Percentiles rank a stretch among this genome's conserved stretches.
phyloP scores from a whole-genome alignment of 2,888 invertebrate species.

The Meta bourneti region DNA sequence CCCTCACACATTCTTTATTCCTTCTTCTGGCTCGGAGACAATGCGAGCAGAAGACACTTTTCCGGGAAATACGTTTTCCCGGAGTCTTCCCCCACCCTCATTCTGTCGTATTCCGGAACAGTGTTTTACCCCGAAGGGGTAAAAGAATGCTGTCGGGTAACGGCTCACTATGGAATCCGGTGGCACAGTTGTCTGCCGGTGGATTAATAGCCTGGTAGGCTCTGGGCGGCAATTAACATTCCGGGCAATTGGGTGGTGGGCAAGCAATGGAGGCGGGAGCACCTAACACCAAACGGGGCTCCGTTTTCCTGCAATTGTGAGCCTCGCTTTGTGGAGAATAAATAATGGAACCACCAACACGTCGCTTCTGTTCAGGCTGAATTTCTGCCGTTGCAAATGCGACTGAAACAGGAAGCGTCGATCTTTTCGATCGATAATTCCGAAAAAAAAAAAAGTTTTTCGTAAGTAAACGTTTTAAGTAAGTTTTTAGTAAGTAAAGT shows the following conservation, averaged over 20 bases:
- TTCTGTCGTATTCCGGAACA: background rate
- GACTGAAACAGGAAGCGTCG: no score
- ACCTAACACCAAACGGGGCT: no score
- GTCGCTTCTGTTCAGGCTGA: no score
- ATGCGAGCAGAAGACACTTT: background rate
- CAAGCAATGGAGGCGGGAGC: background rate
- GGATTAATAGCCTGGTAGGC: slow-evolving; percentile 3
- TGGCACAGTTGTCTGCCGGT: background rate
- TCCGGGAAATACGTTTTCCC: background rate
- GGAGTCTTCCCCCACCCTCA: background rate
- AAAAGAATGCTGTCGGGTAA: slow-evolving; percentile 12
- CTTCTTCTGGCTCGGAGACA: background rate
- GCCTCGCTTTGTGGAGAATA: no score
- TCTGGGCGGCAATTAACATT: slow-evolving; percentile 34
- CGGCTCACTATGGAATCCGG: slow-evolving; percentile 32
- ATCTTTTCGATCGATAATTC: no score
- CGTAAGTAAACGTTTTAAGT: no score
- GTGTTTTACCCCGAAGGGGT: slow-evolving; percentile 9
- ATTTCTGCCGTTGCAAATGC: no score
- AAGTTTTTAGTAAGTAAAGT: no score
- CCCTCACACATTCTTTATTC: background rate
- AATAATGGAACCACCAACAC: no score
- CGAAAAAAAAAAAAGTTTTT: no score
- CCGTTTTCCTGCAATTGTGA: no score
- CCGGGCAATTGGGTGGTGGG: slow-evolving; percentile 32